Evolutionary conservation across 2,797 vertebrate species (phyloP).

Genomic region (Ptychobarbus kaznakovi): DNA sequence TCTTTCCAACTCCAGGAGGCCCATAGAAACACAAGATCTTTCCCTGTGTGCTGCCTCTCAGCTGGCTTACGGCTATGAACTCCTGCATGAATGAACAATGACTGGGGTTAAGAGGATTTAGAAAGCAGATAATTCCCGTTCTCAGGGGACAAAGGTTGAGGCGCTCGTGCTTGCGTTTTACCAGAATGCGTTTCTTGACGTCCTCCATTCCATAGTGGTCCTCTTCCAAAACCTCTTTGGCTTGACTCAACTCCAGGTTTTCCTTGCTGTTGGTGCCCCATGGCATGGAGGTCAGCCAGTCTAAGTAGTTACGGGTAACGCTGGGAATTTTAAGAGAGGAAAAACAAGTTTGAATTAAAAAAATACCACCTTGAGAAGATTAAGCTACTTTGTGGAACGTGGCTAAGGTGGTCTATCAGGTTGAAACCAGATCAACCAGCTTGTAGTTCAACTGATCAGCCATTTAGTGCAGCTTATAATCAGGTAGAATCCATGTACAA

Average conservation of each 20-base stretch:
- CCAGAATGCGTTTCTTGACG: constrained; percentile 94
- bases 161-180: constrained; percentile 63
- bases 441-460: too few species aligned
- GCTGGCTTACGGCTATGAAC: constrained; percentile 96
- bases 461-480: background rate
- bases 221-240: constrained; percentile 90
- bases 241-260: constrained; percentile 85
- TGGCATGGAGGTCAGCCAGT: constrained; percentile 97
- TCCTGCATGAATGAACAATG: constrained; percentile 77
- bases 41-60: constrained; percentile 94
- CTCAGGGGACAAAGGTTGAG: background rate
- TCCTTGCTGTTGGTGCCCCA: constrained; percentile 95
- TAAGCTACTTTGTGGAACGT: too few species aligned
- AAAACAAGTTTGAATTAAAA: background rate
- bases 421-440: background rate
- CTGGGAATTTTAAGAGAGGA: constrained; percentile 70
- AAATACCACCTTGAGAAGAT: background rate
- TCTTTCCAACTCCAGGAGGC: constrained; percentile 95
- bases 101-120: background rate
- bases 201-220: constrained; percentile 99
- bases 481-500: background rate
- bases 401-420: background rate
- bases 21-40: constrained; percentile 98
- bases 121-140: background rate
- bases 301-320: constrained; percentile 96